Base-by-base conservation (phyloP, 2,113 vertebrate species). In the Mustelus asterias region DNA sequence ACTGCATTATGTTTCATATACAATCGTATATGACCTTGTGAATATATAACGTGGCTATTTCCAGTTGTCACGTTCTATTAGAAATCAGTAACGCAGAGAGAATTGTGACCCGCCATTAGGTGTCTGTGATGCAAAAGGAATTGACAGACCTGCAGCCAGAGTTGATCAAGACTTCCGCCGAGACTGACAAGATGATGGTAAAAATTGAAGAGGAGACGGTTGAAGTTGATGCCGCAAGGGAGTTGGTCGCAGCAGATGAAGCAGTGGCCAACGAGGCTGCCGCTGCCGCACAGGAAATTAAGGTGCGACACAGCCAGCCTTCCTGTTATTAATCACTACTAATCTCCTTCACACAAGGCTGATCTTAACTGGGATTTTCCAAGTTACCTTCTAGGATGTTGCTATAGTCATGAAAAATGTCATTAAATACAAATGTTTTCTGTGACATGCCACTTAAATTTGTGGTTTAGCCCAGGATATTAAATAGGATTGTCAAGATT, bases 211-310 rank as follows among this genome's bases (percentile, higher is more conserved):
- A 96, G 29, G 99, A 99, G 96, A 99, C 98, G 0, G 96, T 93
- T 70, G 98, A 98, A 96, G 99, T 98, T n/a, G 99, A 99, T 58
- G 98, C 98, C n/a, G 99, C 98, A 96, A 99, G 98, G 96, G 96
- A 98, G 41, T 96, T 99, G 13, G 98, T 99, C 88, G 98, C 98
- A 24, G 98, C 98, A 0, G 99, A 99, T 96, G 99, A 99, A 78
- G 97, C 98, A 80, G 98, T 98, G 72, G 98, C 99, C 18, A 98
- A 99, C 8, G 97, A 98, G 0, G 98, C 99, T 1, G 99, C 99
- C 0, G 98, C 98, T 6, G 96, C 97, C 76, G 97, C 99, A 22
- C 96, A 99, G 96, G 98, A 96, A 24, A 99, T 99, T 96, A 99
- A 99, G 98, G 99, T 99, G 97, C 5, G 10, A 72, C 16, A 18